Evolutionary conservation across 2,888 invertebrate species (phyloP), one percentile per base, ranked within the genome.

Genomic region (Mythimna pallens): DNA sequence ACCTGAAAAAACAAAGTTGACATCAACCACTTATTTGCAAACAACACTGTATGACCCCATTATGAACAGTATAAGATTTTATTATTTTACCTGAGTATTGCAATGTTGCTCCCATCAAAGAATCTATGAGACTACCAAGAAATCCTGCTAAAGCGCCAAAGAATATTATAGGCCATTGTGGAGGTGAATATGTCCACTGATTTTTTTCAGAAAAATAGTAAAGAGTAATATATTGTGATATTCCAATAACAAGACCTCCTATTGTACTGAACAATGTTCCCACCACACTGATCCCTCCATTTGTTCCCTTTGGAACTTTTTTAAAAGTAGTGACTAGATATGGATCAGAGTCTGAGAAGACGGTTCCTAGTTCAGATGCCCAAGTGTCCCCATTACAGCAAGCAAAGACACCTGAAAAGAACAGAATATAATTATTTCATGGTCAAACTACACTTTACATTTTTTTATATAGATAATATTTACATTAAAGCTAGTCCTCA

Each of bases 321-420:
- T 97, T 96, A 81, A 97, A 96, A 25, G 97, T 97, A 14, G 98
- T 98, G 47, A 99, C 97, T 8, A 99, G 97, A 81, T 97, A 95
- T 7, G 99, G 98, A 78, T 98, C 97, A 0, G 97, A 93, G 40
- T 92, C 94, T 9, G 97, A 97, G 30, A 98, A 90, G 0, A 98
- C 99, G 50, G 98, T 97, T 2, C 98, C 99, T 25, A 99, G 92
- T 94, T 99, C 99, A 54, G 98, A 99, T 64, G 99, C 98, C 98
- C 98, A 98, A 0, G 99, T 99, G 89, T 99, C 99, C 0, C 99
- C 99, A 91, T 98, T 98, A 85, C 98, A 97, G 89, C 98, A 98
- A 20, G 98, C 97, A 87, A 98, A 96, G 0, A 98, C 97, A 86
- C 97, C 98, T 98, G 91, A 57, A 90, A 91, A 64, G 30, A 74